Evolutionary conservation across 2,113 vertebrate genomes (phyloP).

Genomic region (Leptodactylus fuscus): DNA sequence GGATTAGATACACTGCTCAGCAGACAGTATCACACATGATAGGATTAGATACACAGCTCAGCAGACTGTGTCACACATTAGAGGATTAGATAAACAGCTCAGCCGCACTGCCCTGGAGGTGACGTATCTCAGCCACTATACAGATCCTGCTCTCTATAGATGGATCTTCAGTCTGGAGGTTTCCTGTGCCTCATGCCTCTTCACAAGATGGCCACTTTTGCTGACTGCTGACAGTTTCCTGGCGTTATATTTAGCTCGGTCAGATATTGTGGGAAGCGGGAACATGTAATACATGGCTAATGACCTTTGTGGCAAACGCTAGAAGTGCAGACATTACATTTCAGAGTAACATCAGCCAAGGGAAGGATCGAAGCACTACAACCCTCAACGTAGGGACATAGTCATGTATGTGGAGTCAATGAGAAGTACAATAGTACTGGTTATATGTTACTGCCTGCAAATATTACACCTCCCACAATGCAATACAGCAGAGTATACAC

Average conservation of each 20-base stretch:
- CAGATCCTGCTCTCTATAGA: too few species aligned
- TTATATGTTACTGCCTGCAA: too few species aligned
- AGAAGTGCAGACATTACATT: not conserved
- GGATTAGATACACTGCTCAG: too few species aligned
- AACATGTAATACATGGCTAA: not conserved
- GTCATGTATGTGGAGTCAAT: not conserved
- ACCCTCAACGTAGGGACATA: not conserved
- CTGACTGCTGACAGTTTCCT: not conserved
- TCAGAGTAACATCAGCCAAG: not conserved
- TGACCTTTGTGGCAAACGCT: not conserved
- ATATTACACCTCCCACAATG: too few species aligned
- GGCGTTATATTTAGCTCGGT: not conserved
- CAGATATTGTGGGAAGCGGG: not conserved
- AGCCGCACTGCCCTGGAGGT: not conserved
- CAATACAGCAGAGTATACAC: too few species aligned
- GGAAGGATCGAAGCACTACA: not conserved
- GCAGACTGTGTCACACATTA: not conserved
- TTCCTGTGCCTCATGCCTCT: not conserved
- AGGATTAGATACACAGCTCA: slow-evolving; percentile 8
- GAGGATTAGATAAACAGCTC: not conserved
- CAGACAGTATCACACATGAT: too few species aligned
- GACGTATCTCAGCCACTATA: not conserved
- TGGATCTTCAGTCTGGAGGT: not conserved
- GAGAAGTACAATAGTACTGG: too few species aligned
- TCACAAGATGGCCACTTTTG: not conserved